Conservation (phyloP, 2,113 vertebrate genomes). For the Arenaria interpres region DNA sequence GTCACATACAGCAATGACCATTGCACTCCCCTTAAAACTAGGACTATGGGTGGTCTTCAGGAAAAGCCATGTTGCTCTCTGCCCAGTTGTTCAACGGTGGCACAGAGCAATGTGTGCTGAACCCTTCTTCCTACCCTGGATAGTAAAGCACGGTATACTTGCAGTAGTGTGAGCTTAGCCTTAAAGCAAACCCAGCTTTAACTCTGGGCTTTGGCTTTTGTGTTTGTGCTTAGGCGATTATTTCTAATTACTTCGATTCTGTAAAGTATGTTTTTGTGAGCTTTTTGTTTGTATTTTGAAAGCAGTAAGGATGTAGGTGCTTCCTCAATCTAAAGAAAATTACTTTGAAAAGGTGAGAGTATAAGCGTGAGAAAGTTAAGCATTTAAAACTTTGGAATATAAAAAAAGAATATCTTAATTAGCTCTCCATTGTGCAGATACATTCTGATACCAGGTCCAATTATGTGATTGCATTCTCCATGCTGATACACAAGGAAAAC, state of each 20-base stretch:
- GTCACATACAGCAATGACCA: not conserved
- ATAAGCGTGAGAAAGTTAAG: not conserved
- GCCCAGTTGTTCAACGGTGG: rapidly evolving
- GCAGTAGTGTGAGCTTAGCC: not conserved
- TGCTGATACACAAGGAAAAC: rapidly evolving
- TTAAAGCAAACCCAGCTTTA: not conserved
- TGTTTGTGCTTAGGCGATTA: not conserved
- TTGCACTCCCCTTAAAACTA: rapidly evolving
- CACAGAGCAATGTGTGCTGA: not conserved
- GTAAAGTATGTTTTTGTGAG: not conserved
- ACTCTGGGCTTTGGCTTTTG: not conserved
- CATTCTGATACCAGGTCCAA: not conserved
- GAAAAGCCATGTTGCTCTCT: rapidly evolving
- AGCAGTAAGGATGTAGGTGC: not conserved
- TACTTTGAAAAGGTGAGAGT: not conserved
- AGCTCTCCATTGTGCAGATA: not conserved
- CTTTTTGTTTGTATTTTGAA: not conserved
- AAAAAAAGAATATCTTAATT: not conserved
- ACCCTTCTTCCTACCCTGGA: not conserved
- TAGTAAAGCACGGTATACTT: not conserved
- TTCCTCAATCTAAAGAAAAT: not conserved
- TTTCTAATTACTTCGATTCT: not conserved
- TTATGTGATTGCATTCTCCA: not conserved
- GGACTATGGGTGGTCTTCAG: not conserved
- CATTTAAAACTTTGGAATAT: not conserved